Conservation (phyloP, 1,140 invertebrate genomes). For the Drosophila subobscura region DNA sequence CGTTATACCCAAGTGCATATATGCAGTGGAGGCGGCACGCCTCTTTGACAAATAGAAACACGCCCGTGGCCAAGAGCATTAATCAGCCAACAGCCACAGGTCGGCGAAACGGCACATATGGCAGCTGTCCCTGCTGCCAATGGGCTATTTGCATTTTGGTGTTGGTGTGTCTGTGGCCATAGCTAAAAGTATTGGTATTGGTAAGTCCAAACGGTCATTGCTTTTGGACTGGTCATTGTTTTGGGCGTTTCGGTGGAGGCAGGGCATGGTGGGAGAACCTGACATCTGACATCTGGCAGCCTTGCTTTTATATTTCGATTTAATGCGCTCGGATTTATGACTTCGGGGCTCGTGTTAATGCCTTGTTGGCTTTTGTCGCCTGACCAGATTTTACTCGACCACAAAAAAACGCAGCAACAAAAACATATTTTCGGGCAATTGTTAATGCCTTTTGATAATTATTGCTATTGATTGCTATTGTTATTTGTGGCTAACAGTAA, state of each 20-base stretch:
- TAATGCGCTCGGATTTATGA: slow-evolving; percentile 56
- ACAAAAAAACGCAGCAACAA: slow-evolving; percentile 31
- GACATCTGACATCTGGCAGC: slow-evolving; percentile 58
- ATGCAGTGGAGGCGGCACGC: slow-evolving; percentile 31
- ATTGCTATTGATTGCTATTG: slow-evolving; percentile 59
- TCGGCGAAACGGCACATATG: neutral
- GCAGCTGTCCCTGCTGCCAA: slow-evolving; percentile 21
- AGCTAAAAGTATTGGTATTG: neutral
- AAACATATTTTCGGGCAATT: slow-evolving; percentile 54
- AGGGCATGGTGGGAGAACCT: slow-evolving; percentile 17
- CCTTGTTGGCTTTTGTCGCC: slow-evolving; percentile 70
- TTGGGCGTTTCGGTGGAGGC: slow-evolving; percentile 34
- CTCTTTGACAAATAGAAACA: slow-evolving; percentile 46
- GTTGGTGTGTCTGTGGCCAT: neutral
- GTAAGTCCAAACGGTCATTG: slow-evolving; percentile 37
- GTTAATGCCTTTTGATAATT: slow-evolving; percentile 52
- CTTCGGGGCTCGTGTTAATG: slow-evolving; percentile 58
- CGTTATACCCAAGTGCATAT: slow-evolving; percentile 9
- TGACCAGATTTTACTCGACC: neutral
- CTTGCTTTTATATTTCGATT: slow-evolving; percentile 56
- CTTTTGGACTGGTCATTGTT: slow-evolving; percentile 48
- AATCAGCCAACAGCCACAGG: slow-evolving; percentile 25
- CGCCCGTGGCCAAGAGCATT: slow-evolving; percentile 47
- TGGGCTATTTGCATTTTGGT: neutral
- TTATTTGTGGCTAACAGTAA: slow-evolving; percentile 43